Percentiles rank a stretch among this genome's conserved stretches.
Conservation (phyloP, 2,113 vertebrate species). For the Labeo catla region DNA sequence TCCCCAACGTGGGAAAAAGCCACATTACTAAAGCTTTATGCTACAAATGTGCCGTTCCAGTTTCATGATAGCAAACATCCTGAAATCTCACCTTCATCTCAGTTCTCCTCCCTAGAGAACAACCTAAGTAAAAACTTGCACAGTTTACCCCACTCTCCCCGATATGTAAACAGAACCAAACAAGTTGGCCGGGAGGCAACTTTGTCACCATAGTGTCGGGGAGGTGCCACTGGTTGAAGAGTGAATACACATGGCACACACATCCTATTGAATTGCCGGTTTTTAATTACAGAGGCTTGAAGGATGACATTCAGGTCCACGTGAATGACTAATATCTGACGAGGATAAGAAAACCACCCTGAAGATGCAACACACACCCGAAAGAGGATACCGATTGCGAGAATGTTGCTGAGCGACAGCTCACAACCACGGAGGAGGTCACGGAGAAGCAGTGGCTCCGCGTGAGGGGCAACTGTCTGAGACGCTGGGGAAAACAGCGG, state of each 20-base stretch:
- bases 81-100: background rate
- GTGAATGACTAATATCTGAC: conserved; percentile 35
- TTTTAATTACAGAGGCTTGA: conserved; percentile 21
- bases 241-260: background rate
- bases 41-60: background rate
- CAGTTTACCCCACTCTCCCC: background rate
- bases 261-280: background rate
- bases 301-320: background rate
- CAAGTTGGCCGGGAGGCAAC: background rate
- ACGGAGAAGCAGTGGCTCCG: background rate
- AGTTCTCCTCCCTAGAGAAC: background rate
- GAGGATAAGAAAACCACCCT: background rate
- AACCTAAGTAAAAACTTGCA: background rate
- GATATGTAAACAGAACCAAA: conserved; percentile 34
- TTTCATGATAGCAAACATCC: background rate
- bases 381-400: conserved; percentile 11
- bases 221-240: conserved; percentile 16
- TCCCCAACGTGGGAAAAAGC: background rate
- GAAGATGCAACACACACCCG: background rate
- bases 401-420: conserved; percentile 15
- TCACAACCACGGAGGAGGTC: conserved; percentile 23
- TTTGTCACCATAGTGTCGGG: conserved; percentile 8
- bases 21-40: background rate
- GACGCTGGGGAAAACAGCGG: conserved; percentile 11
- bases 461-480: background rate